Base-by-base conservation (phyloP, 2,888 invertebrate species). In the Nymphalis polychloros region DNA sequence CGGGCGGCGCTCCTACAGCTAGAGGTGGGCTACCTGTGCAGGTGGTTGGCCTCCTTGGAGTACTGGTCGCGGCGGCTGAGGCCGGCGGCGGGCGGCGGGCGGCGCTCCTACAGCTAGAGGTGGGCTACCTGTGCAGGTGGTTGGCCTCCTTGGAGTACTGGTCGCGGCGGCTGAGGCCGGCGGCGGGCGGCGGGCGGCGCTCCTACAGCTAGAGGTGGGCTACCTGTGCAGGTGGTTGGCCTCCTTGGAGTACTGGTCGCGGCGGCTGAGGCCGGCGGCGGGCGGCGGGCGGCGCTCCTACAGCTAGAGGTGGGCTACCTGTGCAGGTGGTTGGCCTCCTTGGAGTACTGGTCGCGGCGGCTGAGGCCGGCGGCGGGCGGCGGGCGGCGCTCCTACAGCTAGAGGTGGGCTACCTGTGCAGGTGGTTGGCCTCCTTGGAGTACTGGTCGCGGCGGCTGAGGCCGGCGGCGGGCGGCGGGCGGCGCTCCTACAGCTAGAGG, bases 171-270 rank as follows among this genome's bases (percentile, higher is more conserved):
- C 97, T 98, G 72, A 97, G 94, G 1, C 98, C 96, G 6, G 95
- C 95, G 53, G 94, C 88, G 48, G 94, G 93, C 13, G 90, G 83
- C 0, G 89, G 88, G 63, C 89, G 50, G 86, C 85, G 0, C 95
- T n/a, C n/a, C n/a, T n/a, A n/a, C n/a, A n/a, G n/a, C n/a, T n/a
- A n/a, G n/a, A n/a, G n/a, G n/a, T n/a, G n/a, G n/a, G n/a, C n/a
- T n/a, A n/a, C n/a, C n/a, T n/a, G n/a, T n/a, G 95, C 75, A 98
- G 93, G 86, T 98, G 98, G 78, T 97, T 97, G 82, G 96, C 95
- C 87, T 99, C 99, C 87, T 98, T 98, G 75, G 97, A 89, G 86
- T 97, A 98, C 89, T 98, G 95, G 88, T 99, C 99, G 70, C 98
- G 94, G 72, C 98, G 94, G 84, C 97, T 98, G 72, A 97, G 94